Percentiles rank a stretch among this genome's conserved stretches.
Evolutionary conservation across 1,140 invertebrate genomes (phyloP).

Genomic region (Sitophilus oryzae): DNA sequence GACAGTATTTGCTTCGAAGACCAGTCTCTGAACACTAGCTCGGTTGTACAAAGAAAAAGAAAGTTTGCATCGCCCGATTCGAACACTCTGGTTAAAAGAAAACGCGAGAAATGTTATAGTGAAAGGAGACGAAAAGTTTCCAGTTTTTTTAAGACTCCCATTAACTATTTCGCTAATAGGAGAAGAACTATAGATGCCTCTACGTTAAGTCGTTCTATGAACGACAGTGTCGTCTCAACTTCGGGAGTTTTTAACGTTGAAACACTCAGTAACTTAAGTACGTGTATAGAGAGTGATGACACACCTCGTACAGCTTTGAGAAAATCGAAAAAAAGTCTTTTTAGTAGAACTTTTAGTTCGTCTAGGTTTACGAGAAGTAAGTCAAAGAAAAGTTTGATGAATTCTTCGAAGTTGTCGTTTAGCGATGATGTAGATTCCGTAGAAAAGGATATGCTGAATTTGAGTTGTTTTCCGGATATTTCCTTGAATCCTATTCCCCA

Average conservation of each 20-base stretch:
- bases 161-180: conserved; percentile 40
- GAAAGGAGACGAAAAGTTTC: conserved; percentile 38
- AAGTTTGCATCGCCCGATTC: conserved; percentile 33
- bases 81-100: conserved; percentile 31
- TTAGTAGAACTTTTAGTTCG: conserved; percentile 40
- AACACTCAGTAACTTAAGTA: conserved; percentile 35
- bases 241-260: conserved; percentile 40
- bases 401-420: conserved; percentile 31
- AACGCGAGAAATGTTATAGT: conserved; percentile 38
- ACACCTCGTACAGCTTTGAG: conserved; percentile 23
- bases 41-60: conserved; percentile 31
- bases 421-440: conserved; percentile 25
- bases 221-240: conserved; percentile 38
- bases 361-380: conserved; percentile 34
- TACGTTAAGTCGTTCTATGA: conserved; percentile 32
- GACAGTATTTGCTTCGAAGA: conserved; percentile 28
- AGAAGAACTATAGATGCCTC: conserved; percentile 37
- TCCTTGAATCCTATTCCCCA: conserved; percentile 28
- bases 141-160: conserved; percentile 39
- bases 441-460: conserved; percentile 31
- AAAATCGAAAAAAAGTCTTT: conserved; percentile 38
- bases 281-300: conserved; percentile 19
- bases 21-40: conserved; percentile 21
- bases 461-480: conserved; percentile 41
- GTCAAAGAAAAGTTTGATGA: conserved; percentile 25